These are phyloP conservation scores for Mesocentrotus franciscanus DNA, from an alignment of 53 echinoderm and acorn worm genomes.

Conservation along the genomic window DNA sequence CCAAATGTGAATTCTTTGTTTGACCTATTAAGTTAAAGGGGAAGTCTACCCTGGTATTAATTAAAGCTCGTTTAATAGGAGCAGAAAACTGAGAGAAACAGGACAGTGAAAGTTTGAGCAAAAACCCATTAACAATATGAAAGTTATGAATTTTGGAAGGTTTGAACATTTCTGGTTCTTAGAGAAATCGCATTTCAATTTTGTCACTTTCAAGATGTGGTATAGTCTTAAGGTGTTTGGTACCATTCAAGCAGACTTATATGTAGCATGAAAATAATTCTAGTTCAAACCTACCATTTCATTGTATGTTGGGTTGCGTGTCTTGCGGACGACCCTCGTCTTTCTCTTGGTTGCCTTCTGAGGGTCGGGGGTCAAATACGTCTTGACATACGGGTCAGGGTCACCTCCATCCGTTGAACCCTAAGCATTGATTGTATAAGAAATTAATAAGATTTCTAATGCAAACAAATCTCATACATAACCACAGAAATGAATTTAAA, in stretches of 20 bases:
- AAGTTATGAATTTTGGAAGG: too few relatives aligned
- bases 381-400: slow-evolving; percentile 96
- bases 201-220: too few relatives aligned
- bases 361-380: slow-evolving; percentile 91
- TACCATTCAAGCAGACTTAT: not conserved
- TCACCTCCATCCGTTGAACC: slow-evolving; percentile 76
- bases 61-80: too few relatives aligned
- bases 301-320: slow-evolving; percentile 97
- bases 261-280: not conserved
- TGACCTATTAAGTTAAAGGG: too few relatives aligned
- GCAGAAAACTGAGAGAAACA: too few relatives aligned
- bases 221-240: not conserved
- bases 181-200: too few relatives aligned
- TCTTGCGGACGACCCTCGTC: slow-evolving; percentile 88
- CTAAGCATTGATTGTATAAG: not conserved
- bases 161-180: too few relatives aligned
- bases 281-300: slow-evolving; percentile 86
- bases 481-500: too few relatives aligned
- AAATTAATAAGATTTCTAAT: not conserved
- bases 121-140: too few relatives aligned
- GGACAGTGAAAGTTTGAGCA: too few relatives aligned
- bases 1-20: not conserved
- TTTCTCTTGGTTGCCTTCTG: slow-evolving; percentile 93
- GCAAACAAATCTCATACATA: not conserved
- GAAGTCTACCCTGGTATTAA: too few relatives aligned